Conservation (phyloP, 2,113 vertebrate genomes). For the Crotalus tigris region DNA sequence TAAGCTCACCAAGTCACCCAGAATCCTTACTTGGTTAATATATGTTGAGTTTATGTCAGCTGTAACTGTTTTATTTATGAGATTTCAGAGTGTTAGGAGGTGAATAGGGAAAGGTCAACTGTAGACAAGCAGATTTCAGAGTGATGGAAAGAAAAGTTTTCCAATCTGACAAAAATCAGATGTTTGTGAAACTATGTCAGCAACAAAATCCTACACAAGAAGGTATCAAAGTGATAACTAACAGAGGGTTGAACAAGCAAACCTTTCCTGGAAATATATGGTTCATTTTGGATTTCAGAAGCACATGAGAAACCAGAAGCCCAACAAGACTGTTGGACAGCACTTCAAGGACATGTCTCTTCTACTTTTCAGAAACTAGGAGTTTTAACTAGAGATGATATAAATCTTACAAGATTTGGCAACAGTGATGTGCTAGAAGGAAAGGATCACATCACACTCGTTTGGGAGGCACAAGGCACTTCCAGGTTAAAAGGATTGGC, state of each 20-base stretch:
- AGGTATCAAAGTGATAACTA: neutral
- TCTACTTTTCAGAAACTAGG: neutral
- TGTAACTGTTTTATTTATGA: neutral
- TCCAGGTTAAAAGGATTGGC: neutral
- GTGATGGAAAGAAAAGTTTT: neutral
- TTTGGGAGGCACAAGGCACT: neutral
- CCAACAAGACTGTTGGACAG: neutral
- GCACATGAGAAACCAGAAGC: neutral
- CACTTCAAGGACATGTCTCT: neutral
- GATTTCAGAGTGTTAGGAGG: neutral
- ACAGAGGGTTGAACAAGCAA: neutral
- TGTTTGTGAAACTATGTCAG: neutral
- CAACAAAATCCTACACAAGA: neutral
- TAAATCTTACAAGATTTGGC: slow-evolving; percentile 20
- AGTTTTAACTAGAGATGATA: neutral
- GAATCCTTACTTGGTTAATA: neutral
- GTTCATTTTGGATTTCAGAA: neutral
- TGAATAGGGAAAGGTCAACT: neutral
- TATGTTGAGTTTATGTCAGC: neutral
- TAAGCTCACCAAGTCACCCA: neutral
- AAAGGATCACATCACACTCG: neutral
- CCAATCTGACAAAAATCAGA: neutral
- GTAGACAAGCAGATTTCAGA: neutral
- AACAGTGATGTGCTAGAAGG: neutral
- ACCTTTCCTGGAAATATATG: neutral